Percentiles rank a stretch among this genome's conserved stretches.
These are phyloP conservation scores for Gila orcuttii DNA, from an alignment of 2,113 vertebrate species.

Conservation along the genomic window DNA sequence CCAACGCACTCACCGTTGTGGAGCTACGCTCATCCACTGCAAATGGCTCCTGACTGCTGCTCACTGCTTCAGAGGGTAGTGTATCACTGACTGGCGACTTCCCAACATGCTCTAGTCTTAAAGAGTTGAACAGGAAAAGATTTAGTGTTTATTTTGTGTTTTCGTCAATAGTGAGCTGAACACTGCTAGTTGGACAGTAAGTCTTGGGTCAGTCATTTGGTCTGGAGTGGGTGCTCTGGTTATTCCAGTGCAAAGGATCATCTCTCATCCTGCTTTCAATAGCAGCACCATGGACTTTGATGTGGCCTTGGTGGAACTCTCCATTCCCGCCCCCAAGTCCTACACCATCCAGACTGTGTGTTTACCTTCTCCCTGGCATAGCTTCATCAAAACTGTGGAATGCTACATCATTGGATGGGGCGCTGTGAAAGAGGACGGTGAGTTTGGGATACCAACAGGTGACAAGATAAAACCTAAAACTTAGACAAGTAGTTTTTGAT, in stretches of 20 bases:
- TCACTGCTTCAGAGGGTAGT: slow-evolving; percentile 88
- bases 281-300: slow-evolving; percentile 88
- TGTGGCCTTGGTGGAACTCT: slow-evolving; percentile 87
- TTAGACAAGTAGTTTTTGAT: not conserved
- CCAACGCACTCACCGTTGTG: slow-evolving; percentile 84
- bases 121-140: not conserved
- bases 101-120: not conserved
- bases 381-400: slow-evolving; percentile 76
- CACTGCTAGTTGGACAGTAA: slow-evolving; percentile 80
- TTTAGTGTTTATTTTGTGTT: not conserved
- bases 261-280: slow-evolving; percentile 89
- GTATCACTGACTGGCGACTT: not conserved
- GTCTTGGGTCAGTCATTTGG: slow-evolving; percentile 86
- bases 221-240: slow-evolving; percentile 77
- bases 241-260: slow-evolving; percentile 83
- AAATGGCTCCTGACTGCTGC: slow-evolving; percentile 92
- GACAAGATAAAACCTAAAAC: not conserved
- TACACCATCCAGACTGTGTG: slow-evolving; percentile 85
- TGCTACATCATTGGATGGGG: slow-evolving; percentile 96
- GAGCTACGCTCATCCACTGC: slow-evolving; percentile 87
- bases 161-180: slow-evolving; percentile 47
- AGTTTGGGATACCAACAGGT: slow-evolving; percentile 35
- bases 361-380: slow-evolving; percentile 82
- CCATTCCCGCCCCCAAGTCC: slow-evolving; percentile 73
- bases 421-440: slow-evolving; percentile 78